Base-by-base conservation (phyloP, 2,113 vertebrate species). In the Aviceda subcristata region DNA sequence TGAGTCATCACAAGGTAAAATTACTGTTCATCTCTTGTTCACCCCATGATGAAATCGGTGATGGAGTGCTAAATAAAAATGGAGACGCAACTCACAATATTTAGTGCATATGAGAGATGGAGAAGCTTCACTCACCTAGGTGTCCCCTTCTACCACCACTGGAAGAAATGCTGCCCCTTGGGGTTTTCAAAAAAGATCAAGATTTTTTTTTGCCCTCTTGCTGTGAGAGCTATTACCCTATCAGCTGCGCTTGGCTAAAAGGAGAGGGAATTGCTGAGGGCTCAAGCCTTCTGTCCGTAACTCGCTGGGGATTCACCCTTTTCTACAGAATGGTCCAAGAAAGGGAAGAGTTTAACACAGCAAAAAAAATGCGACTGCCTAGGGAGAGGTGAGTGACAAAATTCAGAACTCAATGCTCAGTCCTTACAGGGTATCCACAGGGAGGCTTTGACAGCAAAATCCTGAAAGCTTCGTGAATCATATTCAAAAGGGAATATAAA, bases 1-100 rank as follows among this genome's bases (percentile, higher is more conserved):
- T 93, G 96, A 97, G 81, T 97, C 96, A 96, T 34, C 6, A 0
- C 94, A 72, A 93, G 85, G 94, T 85, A 95, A 75, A 96, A 85
- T 94, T 53, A 81, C 91, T 72, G 94, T 92, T 96, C 81, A 26
- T 94, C 91, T 84, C 94, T 85, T 73, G n/a, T 59, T 85, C 80
- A 78, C 51, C 69, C 89, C 2, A 0, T 3, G 14, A 90, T 68
- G 93, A 81, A 91, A 95, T 55, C 86, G 23, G 91, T 66, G 86
- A 91, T 80, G 75, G 92, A 95, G 91, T 15, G 69, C 66, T 55
- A 94, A 91, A 91, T 81, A 88, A 82, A 96, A 91, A 87, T 48
- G 85, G 90, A 93, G 71, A 86, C 53, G 89, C 74, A 76, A 22
- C 53, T 90, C 85, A 56, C 5, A 13, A 78, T 57, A 75, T 64